Percentiles rank a stretch among this genome's conserved stretches.
These are phyloP conservation scores for Junonia oenone DNA, from an alignment of 2,888 invertebrate species.

Conservation along the genomic window DNA sequence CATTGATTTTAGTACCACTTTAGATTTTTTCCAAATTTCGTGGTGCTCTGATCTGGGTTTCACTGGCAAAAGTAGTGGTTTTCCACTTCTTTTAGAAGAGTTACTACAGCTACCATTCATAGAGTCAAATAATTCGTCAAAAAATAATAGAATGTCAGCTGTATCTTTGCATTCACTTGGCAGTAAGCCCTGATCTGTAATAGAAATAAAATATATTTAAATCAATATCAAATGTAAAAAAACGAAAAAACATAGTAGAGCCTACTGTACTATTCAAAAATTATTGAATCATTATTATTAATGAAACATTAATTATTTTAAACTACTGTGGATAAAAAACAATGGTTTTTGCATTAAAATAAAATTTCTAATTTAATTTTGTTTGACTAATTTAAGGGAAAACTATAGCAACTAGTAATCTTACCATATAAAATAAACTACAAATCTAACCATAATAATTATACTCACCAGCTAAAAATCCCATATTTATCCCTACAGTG, in stretches of 20 bases:
- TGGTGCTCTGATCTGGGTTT: background rate
- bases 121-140: conserved; percentile 30
- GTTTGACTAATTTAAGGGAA: background rate
- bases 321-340: background rate
- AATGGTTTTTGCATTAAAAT: conserved; percentile 1
- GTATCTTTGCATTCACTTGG: conserved; percentile 13
- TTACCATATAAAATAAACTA: background rate
- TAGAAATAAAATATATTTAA: conserved; percentile 3
- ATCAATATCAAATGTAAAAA: conserved; percentile 1
- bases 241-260: background rate
- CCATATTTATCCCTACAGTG: background rate
- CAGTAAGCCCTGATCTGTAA: background rate
- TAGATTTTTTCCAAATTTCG: background rate
- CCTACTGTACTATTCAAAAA: background rate
- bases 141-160: conserved; percentile 30
- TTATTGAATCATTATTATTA: background rate
- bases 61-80: conserved; percentile 11
- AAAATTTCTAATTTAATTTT: conserved; percentile 3
- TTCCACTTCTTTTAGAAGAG: conserved; percentile 19
- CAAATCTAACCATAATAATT: no score
- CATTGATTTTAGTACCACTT: background rate
- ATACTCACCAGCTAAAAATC: background rate
- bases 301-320: background rate
- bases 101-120: conserved; percentile 29
- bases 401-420: background rate